phyloP scores from a whole-genome alignment of 2,888 invertebrate genomes.

The Pomacea canaliculata region DNA sequence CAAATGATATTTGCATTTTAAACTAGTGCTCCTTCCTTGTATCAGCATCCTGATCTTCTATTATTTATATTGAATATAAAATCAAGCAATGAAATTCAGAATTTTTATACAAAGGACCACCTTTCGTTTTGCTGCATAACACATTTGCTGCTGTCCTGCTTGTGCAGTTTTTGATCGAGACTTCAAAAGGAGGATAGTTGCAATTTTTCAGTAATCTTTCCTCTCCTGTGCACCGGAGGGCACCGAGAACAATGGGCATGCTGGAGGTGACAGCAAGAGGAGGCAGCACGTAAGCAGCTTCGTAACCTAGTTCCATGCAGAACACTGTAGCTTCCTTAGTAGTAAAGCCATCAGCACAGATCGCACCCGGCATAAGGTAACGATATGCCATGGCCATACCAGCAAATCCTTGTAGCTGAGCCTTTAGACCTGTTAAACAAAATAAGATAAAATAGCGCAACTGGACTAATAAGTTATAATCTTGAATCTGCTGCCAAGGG shows the following conservation, averaged over 20 bases:
- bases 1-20: too few species aligned
- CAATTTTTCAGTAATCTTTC: constrained; percentile 45
- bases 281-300: constrained; percentile 4
- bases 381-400: constrained; percentile 45
- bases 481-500: too few species aligned
- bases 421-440: background rate
- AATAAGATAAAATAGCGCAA: background rate
- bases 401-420: constrained; percentile 13
- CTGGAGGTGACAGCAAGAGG: background rate
- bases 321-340: constrained; percentile 73
- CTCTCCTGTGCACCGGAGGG: constrained; percentile 40
- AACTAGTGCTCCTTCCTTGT: too few species aligned
- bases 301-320: constrained; percentile 72
- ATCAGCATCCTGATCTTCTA: too few species aligned
- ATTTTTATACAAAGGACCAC: constrained; percentile 9
- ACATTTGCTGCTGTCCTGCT: constrained; percentile 42
- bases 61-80: too few species aligned
- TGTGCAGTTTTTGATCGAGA: background rate
- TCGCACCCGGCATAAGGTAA: constrained; percentile 68
- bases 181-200: background rate
- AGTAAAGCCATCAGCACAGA: constrained; percentile 73
- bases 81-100: too few species aligned
- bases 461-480: too few species aligned
- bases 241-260: background rate
- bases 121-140: constrained; percentile 37